Conservation (phyloP, 2,888 invertebrate genomes). For the Herminia tarsipennalis region DNA sequence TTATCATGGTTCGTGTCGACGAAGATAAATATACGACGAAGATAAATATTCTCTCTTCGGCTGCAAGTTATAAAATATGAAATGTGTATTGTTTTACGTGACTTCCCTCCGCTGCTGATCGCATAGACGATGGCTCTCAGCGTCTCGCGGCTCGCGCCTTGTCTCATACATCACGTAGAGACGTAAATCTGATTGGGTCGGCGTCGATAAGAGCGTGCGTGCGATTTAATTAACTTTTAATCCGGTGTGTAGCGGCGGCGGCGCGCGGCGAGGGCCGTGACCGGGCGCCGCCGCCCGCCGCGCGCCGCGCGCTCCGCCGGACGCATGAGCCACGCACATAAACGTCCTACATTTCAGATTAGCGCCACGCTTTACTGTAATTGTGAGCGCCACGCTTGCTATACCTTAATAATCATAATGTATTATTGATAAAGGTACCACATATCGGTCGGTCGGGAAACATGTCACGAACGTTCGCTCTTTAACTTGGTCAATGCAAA, state of each 20-base stretch:
- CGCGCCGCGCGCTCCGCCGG: not conserved
- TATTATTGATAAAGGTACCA: too few species aligned
- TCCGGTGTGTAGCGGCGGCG: constrained; percentile 9
- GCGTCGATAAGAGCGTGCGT: constrained; percentile 5
- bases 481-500: too few species aligned
- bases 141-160: not conserved
- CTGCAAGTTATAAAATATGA: not conserved
- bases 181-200: constrained; percentile 6
- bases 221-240: constrained; percentile 36
- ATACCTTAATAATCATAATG: too few species aligned
- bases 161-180: not conserved
- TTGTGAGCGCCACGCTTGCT: not conserved
- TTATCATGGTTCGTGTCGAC: constrained; percentile 1
- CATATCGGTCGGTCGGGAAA: too few species aligned
- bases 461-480: too few species aligned
- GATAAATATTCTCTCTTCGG: not conserved
- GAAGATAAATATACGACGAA: constrained; percentile 4
- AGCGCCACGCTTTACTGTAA: not conserved
- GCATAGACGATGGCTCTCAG: not conserved
- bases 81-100: not conserved
- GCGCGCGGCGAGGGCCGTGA: not conserved
- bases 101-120: not conserved
- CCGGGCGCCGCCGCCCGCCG: not conserved
- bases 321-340: not conserved
- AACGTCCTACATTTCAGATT: not conserved